Percentiles rank a stretch among this genome's conserved stretches.
phyloP scores from a whole-genome alignment of 2,113 vertebrate genomes.

The Xyrauchen texanus region DNA sequence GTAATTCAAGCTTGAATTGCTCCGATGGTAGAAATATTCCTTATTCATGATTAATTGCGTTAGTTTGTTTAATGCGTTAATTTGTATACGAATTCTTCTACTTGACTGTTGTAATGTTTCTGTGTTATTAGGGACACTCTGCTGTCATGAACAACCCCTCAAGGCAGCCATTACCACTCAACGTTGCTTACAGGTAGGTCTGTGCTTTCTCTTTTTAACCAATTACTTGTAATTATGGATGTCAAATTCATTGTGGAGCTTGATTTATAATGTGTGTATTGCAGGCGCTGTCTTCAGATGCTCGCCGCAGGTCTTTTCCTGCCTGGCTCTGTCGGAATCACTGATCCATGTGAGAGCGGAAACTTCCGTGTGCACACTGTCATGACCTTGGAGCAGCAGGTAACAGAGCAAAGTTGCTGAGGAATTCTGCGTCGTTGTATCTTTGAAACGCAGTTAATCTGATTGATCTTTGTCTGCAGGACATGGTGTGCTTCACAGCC shows the following conservation, averaged over 20 bases:
- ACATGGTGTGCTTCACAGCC: slow-evolving; percentile 96
- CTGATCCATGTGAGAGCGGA: slow-evolving; percentile 94
- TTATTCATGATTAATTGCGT: too few relatives aligned
- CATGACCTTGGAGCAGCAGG: slow-evolving; percentile 98
- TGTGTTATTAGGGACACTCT: slow-evolving; percentile 84
- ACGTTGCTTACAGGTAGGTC: slow-evolving; percentile 90
- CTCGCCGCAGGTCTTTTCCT: slow-evolving; percentile 93
- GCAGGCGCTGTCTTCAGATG: slow-evolving; percentile 95
- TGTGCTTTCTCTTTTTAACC: background rate
- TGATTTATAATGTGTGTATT: background rate
- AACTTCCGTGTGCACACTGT: slow-evolving; percentile 97
- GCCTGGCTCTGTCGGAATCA: slow-evolving; percentile 94
- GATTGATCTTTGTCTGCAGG: slow-evolving; percentile 68
- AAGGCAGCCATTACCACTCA: slow-evolving; percentile 91
- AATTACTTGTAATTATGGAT: background rate
- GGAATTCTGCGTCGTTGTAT: background rate
- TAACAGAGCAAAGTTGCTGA: slow-evolving; percentile 47
- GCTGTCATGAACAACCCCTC: slow-evolving; percentile 98
- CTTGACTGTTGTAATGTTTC: background rate
- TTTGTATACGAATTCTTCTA: too few relatives aligned
- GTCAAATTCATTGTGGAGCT: background rate
- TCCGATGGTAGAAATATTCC: too few relatives aligned
- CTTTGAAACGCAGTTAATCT: background rate
- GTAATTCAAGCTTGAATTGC: too few relatives aligned
- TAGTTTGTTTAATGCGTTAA: too few relatives aligned